Percentiles rank a stretch among this genome's conserved stretches.
phyloP scores from a whole-genome alignment of 2,797 vertebrate genomes.

The Ctenopoma kingsleyae region DNA sequence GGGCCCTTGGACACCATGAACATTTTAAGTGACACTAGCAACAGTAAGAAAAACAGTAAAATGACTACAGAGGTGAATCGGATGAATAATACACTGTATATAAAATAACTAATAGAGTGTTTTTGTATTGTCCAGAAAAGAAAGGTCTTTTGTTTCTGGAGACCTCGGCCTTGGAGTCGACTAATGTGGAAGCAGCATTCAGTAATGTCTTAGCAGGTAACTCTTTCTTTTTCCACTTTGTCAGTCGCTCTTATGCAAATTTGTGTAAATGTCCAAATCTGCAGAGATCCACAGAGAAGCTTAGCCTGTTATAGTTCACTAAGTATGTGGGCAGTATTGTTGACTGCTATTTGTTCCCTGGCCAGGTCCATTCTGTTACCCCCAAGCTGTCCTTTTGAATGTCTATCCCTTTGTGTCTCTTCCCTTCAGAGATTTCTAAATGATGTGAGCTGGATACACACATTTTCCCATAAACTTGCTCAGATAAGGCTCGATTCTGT shows the following conservation, averaged over 20 bases:
- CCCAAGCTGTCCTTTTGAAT: not conserved
- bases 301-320: not conserved
- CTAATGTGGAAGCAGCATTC: constrained; percentile 86
- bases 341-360: not conserved
- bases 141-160: constrained; percentile 84
- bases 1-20: too few relatives aligned
- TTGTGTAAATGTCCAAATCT: not conserved
- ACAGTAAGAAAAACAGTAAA: not conserved
- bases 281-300: not conserved
- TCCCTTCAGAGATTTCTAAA: not conserved
- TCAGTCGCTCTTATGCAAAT: not conserved
- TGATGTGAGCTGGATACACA: not conserved
- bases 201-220: constrained; percentile 82
- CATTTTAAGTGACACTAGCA: not conserved
- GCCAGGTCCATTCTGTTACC: not conserved
- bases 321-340: not conserved
- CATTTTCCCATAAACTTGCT: constrained; percentile 1
- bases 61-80: not conserved
- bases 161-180: constrained; percentile 85
- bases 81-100: not conserved
- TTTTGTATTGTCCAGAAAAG: constrained; percentile 70
- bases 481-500: not conserved
- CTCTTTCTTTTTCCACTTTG: constrained; percentile 1
- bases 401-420: not conserved
- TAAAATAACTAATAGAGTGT: not conserved